These are phyloP conservation scores for Fragum whitleyi DNA, from an alignment of 2,888 invertebrate species.

Conservation along the genomic window DNA sequence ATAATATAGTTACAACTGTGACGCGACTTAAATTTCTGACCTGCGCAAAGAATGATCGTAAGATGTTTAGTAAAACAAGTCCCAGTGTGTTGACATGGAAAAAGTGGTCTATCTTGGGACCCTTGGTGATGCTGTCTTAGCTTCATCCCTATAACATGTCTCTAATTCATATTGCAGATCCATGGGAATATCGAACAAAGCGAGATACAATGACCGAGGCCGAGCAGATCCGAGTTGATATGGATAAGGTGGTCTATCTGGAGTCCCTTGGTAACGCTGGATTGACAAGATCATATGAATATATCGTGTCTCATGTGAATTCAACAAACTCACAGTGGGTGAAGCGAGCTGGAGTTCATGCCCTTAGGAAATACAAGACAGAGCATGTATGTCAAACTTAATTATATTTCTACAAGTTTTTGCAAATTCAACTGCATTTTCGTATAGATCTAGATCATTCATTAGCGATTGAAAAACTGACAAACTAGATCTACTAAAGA, in stretches of 20 bases:
- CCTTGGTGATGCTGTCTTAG: conserved; percentile 75
- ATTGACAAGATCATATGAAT: conserved; percentile 68
- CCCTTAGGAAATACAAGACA: conserved; percentile 71
- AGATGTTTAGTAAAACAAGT: too few relatives aligned
- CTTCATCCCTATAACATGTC: too few relatives aligned
- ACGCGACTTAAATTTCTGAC: too few relatives aligned
- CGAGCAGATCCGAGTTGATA: conserved; percentile 63
- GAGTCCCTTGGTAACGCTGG: conserved; percentile 75
- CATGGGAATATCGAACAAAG: conserved; percentile 65
- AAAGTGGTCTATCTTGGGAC: conserved; percentile 71
- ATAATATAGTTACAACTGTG: too few relatives aligned
- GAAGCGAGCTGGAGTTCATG: conserved; percentile 73
- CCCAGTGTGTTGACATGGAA: conserved; percentile 63
- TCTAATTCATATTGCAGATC: conserved; percentile 70
- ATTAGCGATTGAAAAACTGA: too few relatives aligned
- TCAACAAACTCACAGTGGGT: conserved; percentile 74
- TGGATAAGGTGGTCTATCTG: conserved; percentile 67
- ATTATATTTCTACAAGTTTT: too few relatives aligned
- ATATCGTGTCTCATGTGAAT: conserved; percentile 76
- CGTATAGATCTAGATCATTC: too few relatives aligned
- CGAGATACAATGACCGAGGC: conserved; percentile 66
- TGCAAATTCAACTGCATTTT: too few relatives aligned
- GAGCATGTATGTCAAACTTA: conserved; percentile 58
- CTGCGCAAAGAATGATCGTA: too few relatives aligned
- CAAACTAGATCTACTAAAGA: too few relatives aligned